phyloP scores from a whole-genome alignment of 2,888 invertebrate genomes.

The Biston stratarius region DNA sequence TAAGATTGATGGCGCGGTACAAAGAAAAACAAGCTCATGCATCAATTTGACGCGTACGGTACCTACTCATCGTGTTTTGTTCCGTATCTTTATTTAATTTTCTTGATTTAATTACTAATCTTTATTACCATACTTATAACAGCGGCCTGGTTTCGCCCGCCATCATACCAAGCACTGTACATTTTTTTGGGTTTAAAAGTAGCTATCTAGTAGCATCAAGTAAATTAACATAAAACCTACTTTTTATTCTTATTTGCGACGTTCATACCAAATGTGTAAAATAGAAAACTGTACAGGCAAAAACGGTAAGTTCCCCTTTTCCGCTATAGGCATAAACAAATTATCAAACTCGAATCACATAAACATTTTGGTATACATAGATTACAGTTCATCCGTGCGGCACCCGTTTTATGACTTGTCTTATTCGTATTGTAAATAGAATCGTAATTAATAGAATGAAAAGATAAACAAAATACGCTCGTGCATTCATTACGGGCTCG shows the following conservation, averaged over 20 bases:
- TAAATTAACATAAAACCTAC: too few species aligned
- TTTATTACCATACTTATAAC: constrained; percentile 9
- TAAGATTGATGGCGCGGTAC: constrained; percentile 73
- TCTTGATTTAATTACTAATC: constrained; percentile 36
- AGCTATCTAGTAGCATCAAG: too few species aligned
- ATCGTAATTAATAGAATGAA: constrained; percentile 72
- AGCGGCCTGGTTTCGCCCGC: too few species aligned
- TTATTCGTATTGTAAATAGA: constrained; percentile 72
- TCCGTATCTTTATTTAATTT: constrained; percentile 40
- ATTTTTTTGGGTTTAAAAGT: too few species aligned
- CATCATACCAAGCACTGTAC: too few species aligned
- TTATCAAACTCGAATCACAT: constrained; percentile 40
- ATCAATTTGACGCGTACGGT: constrained; percentile 72
- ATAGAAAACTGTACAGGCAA: too few species aligned
- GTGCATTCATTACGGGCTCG: constrained; percentile 56
- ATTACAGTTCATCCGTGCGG: constrained; percentile 72
- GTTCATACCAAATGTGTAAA: too few species aligned
- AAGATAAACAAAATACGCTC: constrained; percentile 68
- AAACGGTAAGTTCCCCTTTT: too few species aligned
- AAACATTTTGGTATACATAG: constrained; percentile 57
- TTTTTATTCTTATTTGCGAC: too few species aligned
- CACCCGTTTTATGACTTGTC: constrained; percentile 66
- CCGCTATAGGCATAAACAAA: too few species aligned
- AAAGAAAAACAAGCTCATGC: constrained; percentile 77
- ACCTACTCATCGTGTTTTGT: constrained; percentile 40